Evolutionary conservation across 2,797 vertebrate species (phyloP).

Genomic region (Coendou prehensilis): DNA sequence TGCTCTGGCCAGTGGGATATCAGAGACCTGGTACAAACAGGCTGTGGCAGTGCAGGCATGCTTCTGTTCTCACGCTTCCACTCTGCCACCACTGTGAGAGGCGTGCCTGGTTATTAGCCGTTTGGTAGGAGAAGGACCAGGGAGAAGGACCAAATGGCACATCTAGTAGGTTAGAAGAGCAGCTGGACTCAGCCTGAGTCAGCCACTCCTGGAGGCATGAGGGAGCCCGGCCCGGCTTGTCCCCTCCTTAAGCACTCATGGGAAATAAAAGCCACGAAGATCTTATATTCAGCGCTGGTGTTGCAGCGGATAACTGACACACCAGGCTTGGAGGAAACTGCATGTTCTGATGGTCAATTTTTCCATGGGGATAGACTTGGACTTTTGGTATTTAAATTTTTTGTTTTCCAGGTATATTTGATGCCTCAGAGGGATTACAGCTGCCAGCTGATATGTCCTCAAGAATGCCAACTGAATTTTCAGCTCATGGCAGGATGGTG

Average conservation of each 20-base stretch:
- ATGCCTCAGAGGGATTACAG: conserved; percentile 14
- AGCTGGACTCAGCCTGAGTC: no score
- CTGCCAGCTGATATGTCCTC: conserved; percentile 32
- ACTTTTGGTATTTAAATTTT: neutral
- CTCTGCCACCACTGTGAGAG: neutral
- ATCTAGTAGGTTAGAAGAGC: neutral
- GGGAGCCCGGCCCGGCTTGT: neutral
- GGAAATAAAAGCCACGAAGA: neutral
- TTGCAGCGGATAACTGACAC: neutral
- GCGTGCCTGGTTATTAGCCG: neutral
- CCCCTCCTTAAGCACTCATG: neutral
- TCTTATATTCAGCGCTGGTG: neutral
- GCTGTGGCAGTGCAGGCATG: neutral
- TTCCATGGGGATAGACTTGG: neutral
- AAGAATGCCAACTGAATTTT: conserved; percentile 65
- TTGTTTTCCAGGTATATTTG: conserved; percentile 37
- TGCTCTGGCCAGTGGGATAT: neutral
- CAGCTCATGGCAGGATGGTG: conserved; percentile 54
- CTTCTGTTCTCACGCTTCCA: neutral
- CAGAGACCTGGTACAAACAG: neutral
- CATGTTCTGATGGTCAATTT: neutral
- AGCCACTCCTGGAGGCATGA: neutral
- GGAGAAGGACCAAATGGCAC: neutral
- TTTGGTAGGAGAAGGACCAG: neutral
- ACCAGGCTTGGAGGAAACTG: neutral